Base-by-base conservation (phyloP, 1,140 invertebrate genomes). In the Vanessa tameamea region DNA sequence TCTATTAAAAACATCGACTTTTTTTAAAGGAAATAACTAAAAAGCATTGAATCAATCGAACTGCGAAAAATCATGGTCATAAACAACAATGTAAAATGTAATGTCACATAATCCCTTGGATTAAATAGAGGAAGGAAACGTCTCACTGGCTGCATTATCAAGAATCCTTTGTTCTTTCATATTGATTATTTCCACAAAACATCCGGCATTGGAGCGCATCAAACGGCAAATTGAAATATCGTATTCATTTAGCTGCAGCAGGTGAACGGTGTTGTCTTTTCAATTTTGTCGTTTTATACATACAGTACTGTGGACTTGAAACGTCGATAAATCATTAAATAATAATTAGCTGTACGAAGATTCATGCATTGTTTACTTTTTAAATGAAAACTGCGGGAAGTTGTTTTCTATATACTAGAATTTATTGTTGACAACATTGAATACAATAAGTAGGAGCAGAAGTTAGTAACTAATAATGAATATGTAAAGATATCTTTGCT, bases 131-230 rank as follows among this genome's bases (percentile, higher is more conserved):
- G 65, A 76, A 73, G 65, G 61, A 70, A 73, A 63, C 26, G 64
- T 75, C 31, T 48, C 23, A 69, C 55, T 64, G 37, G 23, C 57
- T 70, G 51, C 68, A 66, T 70, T 57, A 61, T 57, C 31, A 67
- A 20, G 55, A 69, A n/a, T 70, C 73, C 75, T 72, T 75, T 77
- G 75, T 80, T 77, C 75, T 64, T 51, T 77, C 23, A 20, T 73
- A 75, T 80, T 73, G 72, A 77, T 77, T 70, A 70, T 75, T 72
- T 72, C 64, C 65, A 68, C 67, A 47, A 59, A 53, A 31, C 57
- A 16, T 61, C 47, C 71, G 51, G 55, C 72, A 51, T 68, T 61
- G 55, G 43, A 57, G 65, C 72, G 65, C 72, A 68, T 68, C 65
- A 48, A 47, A 48, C 64, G 43, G 64, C 16, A 66, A 72, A 66